Evolutionary conservation across 2,797 vertebrate genomes (phyloP).

Genomic region (Semaprochilodus insignis): DNA sequence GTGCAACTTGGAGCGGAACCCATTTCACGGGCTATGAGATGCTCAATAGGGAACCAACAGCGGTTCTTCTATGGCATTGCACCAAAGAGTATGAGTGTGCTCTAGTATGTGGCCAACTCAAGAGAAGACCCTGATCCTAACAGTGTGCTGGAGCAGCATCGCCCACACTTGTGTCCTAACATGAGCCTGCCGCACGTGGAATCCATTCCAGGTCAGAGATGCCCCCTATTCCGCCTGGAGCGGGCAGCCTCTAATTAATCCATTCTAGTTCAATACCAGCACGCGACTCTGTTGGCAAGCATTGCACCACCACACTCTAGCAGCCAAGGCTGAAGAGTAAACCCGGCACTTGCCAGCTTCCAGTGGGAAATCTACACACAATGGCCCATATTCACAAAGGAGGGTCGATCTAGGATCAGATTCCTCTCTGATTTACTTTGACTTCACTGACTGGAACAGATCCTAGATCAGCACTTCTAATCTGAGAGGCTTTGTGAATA

Average conservation of each 20-base stretch:
- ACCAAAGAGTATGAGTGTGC: too few species aligned
- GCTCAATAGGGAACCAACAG: too few species aligned
- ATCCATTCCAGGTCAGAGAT: constrained; percentile 25
- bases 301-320: constrained; percentile 2
- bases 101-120: background rate
- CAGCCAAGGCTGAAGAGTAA: background rate
- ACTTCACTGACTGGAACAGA: too few species aligned
- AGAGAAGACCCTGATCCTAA: background rate
- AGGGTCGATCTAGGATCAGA: too few species aligned
- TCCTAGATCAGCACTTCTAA: too few species aligned
- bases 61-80: too few species aligned
- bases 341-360: background rate
- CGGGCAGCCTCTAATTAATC: constrained; percentile 51
- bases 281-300: constrained; percentile 33
- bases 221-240: constrained; percentile 24
- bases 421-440: too few species aligned
- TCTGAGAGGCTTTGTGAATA: too few species aligned
- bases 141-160: background rate
- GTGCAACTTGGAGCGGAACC: too few species aligned
- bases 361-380: constrained; percentile 17
- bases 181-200: background rate
- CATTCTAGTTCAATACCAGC: constrained; percentile 50
- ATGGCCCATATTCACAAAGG: too few species aligned
- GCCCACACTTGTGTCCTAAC: background rate
- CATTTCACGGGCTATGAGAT: too few species aligned